These are phyloP conservation scores for Bradypodion pumilum DNA, from an alignment of 2,797 vertebrate genomes.

Conservation along the genomic window DNA sequence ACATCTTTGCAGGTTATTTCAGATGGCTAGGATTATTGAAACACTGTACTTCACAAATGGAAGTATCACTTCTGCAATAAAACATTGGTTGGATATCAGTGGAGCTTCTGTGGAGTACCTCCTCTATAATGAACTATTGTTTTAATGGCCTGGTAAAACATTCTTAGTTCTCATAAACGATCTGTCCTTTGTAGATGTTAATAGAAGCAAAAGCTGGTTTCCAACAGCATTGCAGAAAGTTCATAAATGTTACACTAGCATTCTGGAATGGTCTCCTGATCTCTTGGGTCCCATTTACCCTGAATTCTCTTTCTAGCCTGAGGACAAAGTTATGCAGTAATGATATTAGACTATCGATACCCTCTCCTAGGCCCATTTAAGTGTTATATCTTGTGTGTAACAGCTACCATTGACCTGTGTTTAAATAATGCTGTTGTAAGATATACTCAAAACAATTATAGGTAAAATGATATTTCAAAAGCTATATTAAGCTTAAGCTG, in stretches of 20 bases:
- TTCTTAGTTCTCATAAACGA: neutral
- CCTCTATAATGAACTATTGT: neutral
- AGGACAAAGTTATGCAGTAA: slow-evolving; percentile 33
- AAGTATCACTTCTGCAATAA: neutral
- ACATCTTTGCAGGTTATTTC: neutral
- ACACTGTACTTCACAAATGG: neutral
- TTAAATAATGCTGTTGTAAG: slow-evolving; percentile 48
- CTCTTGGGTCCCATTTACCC: slow-evolving; percentile 45
- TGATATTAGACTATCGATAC: slow-evolving; percentile 30
- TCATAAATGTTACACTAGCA: slow-evolving; percentile 27
- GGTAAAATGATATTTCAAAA: slow-evolving; percentile 42
- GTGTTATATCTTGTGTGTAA: slow-evolving; percentile 41
- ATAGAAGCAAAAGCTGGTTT: slow-evolving; percentile 26
- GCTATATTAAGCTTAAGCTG: neutral
- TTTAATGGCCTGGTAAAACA: neutral
- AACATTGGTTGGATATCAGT: neutral
- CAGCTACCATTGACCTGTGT: slow-evolving; percentile 43
- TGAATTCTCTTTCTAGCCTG: slow-evolving; percentile 15
- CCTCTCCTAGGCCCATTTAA: slow-evolving; percentile 34
- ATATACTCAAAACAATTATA: slow-evolving; percentile 40
- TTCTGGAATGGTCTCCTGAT: slow-evolving; percentile 28
- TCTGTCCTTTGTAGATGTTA: neutral
- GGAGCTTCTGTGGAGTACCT: neutral
- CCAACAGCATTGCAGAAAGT: slow-evolving; percentile 6
- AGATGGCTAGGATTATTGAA: neutral